These are phyloP conservation scores for Sitta europaea DNA, from an alignment of 2,113 vertebrate genomes.

Conservation along the genomic window DNA sequence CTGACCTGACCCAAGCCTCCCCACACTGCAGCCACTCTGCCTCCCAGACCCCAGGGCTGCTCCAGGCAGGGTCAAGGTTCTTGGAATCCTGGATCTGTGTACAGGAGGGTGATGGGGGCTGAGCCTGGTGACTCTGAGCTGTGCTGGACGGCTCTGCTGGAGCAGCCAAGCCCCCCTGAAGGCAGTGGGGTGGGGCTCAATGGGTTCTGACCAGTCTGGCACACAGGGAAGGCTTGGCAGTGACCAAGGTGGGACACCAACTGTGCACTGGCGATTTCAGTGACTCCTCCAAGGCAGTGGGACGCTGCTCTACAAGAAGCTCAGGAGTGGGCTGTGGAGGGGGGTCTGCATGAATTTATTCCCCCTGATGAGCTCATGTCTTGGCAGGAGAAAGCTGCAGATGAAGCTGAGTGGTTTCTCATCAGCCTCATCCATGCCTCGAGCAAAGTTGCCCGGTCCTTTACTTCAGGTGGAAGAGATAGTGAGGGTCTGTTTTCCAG, in stretches of 20 bases:
- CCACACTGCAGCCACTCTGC: background rate
- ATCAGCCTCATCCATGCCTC: background rate
- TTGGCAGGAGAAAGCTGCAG: background rate
- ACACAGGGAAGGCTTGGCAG: background rate
- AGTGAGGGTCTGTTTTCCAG: background rate
- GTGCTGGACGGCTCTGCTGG: background rate
- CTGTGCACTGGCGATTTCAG: background rate
- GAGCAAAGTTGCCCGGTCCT: background rate
- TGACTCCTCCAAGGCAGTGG: background rate
- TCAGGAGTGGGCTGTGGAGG: background rate
- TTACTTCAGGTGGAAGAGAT: background rate
- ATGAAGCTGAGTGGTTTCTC: background rate
- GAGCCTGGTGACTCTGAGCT: background rate
- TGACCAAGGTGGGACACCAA: background rate
- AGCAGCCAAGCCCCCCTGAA: background rate
- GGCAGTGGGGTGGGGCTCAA: background rate
- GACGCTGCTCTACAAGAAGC: background rate
- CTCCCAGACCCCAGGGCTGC: background rate
- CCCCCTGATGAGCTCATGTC: background rate
- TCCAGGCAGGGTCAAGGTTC: background rate
- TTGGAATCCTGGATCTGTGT: fast-evolving
- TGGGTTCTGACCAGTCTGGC: background rate
- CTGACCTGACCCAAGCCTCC: background rate
- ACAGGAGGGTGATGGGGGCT: fast-evolving
- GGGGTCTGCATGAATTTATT: background rate